Evolutionary conservation across 2,113 vertebrate genomes (phyloP).

Genomic region (Triplophysa dalaica): DNA sequence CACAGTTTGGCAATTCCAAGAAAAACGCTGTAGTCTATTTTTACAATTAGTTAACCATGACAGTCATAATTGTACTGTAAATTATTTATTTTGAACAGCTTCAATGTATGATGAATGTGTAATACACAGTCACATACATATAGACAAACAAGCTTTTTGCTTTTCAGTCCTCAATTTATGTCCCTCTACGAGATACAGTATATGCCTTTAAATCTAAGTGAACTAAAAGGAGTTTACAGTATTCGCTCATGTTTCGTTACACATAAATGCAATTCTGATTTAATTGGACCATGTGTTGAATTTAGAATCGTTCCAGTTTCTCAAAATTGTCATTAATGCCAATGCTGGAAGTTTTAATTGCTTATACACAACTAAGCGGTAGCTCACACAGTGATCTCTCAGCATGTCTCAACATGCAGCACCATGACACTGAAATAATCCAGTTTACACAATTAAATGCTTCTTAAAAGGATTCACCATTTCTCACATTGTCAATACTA

Average conservation of each 20-base stretch:
- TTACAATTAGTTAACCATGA: too few relatives aligned
- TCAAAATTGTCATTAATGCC: background rate
- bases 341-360: slow-evolving; percentile 42
- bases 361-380: slow-evolving; percentile 31
- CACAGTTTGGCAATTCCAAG: too few relatives aligned
- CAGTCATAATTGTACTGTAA: too few relatives aligned
- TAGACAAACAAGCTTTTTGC: background rate
- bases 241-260: slow-evolving; percentile 30
- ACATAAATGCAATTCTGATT: slow-evolving; percentile 30
- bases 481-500: slow-evolving; percentile 47
- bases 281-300: slow-evolving; percentile 37
- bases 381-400: slow-evolving; percentile 8
- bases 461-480: slow-evolving; percentile 40
- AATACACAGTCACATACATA: background rate
- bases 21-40: too few relatives aligned
- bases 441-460: slow-evolving; percentile 29
- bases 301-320: slow-evolving; percentile 42
- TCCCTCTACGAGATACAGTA: slow-evolving; percentile 13
- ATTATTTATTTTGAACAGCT: too few relatives aligned
- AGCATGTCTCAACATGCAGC: background rate
- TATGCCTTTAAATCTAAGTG: slow-evolving; percentile 30
- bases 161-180: background rate
- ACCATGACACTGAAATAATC: slow-evolving; percentile 26
- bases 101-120: too few relatives aligned
- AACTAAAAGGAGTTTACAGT: slow-evolving; percentile 13